Base-by-base conservation (phyloP, 2,113 vertebrate species). In the Raphicerus campestris region DNA sequence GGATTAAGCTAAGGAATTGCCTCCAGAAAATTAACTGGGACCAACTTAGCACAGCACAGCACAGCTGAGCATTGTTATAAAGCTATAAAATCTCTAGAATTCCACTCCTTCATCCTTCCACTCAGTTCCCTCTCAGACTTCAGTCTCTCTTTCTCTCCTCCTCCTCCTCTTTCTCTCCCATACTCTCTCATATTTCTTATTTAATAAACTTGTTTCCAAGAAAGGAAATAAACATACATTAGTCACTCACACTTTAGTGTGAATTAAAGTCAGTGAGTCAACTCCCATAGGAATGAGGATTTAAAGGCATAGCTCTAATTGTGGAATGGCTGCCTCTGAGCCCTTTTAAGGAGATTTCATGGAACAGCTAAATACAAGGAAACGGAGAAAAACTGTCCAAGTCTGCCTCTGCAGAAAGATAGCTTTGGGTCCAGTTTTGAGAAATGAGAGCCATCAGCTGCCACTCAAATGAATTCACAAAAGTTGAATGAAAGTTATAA, bases 241-340 rank as follows among this genome's bases (percentile, higher is more conserved):
- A 75, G 60, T 87, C 86, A 83, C 42, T 94, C 88, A 77, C 70
- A 95, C 66, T 49, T 95, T 9, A 86, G 56, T 87, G 17, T 88
- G 88, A 95, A 96, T 96, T 90, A 96, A 96, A 86, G 4, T 45
- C 75, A 53, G 10, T 58, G 35, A 75, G 60, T 78, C 60, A 58
- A 47, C 28, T 98, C 77, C 96, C 77, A 73, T 60, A 97, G 60
- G 66, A 95, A 70, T 61, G 94, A 96, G 30, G 19, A 83, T 90
- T 93, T 89, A 84, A 87, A 89, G 84, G 66, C 81, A 66, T 47
- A 63, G 26, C 42, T 97, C 94, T 93, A 95, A 88, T 15, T 93
- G 75, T 73, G 19, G 49, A 73, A 93, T 26, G 35, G 10, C 8
- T 96, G 11, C 49, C 30, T 94, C 30, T n/a, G 70, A 83, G 39